phyloP scores from a whole-genome alignment of 2,113 vertebrate genomes.

The Callorhinus ursinus region DNA sequence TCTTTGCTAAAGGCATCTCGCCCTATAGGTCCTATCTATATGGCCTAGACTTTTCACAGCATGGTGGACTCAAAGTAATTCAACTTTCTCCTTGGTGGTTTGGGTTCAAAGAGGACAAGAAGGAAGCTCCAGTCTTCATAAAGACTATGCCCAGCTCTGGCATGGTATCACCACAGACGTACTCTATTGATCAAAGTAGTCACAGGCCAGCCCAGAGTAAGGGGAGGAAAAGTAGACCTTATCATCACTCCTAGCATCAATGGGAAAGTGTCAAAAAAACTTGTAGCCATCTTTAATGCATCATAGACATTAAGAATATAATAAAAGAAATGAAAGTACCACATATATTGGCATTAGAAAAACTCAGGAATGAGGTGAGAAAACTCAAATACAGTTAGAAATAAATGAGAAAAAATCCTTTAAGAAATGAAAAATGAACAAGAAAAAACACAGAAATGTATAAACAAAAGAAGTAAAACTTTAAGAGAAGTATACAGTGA shows the following conservation, averaged over 20 bases:
- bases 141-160: not conserved
- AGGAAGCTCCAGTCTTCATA: not conserved
- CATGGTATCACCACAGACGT: not conserved
- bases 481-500: not conserved
- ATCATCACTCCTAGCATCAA: not conserved
- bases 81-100: not conserved
- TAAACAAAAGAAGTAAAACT: not conserved
- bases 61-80: not conserved
- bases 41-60: not conserved
- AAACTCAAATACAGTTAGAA: not conserved
- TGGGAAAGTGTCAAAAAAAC: not conserved
- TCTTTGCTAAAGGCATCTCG: not conserved
- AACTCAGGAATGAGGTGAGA: not conserved
- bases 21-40: too few relatives aligned
- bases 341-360: not conserved
- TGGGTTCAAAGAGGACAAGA: not conserved
- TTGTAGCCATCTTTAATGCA: not conserved
- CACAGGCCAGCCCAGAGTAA: not conserved
- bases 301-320: not conserved
- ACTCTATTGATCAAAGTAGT: not conserved
- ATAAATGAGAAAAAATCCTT: not conserved
- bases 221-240: not conserved
- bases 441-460: not conserved
- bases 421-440: not conserved
- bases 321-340: not conserved